phyloP scores from a whole-genome alignment of 2,113 vertebrate species.

The Tachysurus vachellii region DNA sequence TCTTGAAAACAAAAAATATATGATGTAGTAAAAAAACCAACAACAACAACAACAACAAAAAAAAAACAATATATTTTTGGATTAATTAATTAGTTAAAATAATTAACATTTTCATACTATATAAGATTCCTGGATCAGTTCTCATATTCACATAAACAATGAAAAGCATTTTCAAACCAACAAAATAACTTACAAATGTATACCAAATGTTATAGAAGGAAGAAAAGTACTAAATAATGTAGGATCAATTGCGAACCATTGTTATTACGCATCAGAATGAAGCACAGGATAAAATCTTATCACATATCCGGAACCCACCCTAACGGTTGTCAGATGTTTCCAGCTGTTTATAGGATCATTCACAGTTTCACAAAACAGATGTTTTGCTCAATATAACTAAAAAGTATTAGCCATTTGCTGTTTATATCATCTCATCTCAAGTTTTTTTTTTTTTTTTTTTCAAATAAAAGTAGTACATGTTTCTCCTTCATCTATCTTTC shows the following conservation, averaged over 20 bases:
- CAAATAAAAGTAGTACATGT: conserved; percentile 1
- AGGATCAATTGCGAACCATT: background rate
- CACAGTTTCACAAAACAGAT: conserved; percentile 20
- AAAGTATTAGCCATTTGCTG: conserved; percentile 27
- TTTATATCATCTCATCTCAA: conserved; percentile 16
- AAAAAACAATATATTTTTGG: background rate
- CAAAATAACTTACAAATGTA: background rate
- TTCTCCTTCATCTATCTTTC: conserved; percentile 12
- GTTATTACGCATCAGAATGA: background rate
- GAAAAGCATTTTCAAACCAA: background rate
- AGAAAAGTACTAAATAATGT: background rate
- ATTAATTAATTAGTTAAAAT: background rate
- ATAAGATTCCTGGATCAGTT: background rate
- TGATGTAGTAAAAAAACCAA: background rate
- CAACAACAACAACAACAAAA: too few relatives aligned
- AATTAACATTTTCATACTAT: background rate
- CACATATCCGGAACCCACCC: conserved; percentile 15
- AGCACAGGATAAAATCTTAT: background rate
- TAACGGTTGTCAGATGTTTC: conserved; percentile 35
- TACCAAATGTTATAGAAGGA: background rate
- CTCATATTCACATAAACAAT: background rate
- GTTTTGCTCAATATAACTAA: background rate
- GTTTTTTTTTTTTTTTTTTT: background rate
- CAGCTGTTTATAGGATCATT: conserved; percentile 28
- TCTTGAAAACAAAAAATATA: background rate